Evolutionary conservation across 1,140 invertebrate species (phyloP).

Genomic region (Bombyx mori): DNA sequence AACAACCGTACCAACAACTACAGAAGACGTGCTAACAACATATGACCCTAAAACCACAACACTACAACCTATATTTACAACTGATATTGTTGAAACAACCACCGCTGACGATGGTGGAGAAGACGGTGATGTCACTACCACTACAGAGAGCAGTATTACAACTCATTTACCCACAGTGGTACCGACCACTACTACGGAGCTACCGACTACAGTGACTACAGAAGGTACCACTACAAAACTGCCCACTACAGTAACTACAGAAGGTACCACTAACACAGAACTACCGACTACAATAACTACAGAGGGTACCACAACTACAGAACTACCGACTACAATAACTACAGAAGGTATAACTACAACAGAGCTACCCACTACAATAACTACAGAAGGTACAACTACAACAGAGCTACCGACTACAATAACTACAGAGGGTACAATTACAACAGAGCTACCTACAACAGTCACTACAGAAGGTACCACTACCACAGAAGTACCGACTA

Average conservation of each 20-base stretch:
- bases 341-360: no score
- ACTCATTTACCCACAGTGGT: neutral
- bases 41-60: constrained; percentile 2
- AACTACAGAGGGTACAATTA: constrained; percentile 4
- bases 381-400: no score
- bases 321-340: neutral
- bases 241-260: neutral
- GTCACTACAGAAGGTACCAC: constrained; percentile 8
- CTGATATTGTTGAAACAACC: neutral
- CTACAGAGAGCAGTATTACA: neutral
- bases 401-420: no score
- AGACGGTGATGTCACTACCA: no score
- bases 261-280: no score
- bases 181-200: neutral
- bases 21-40: constrained; percentile 5
- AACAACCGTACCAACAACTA: constrained; percentile 8
- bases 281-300: neutral
- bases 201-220: neutral
- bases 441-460: constrained; percentile 6
- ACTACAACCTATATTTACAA: neutral
- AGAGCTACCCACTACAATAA: no score
- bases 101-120: no score
- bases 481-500: constrained; percentile 1
- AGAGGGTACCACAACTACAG: constrained; percentile 3
- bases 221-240: neutral